Evolutionary conservation across 2,888 invertebrate genomes (phyloP), one percentile per base, ranked within the genome.

Genomic region (Drosophila percnosoma): DNA sequence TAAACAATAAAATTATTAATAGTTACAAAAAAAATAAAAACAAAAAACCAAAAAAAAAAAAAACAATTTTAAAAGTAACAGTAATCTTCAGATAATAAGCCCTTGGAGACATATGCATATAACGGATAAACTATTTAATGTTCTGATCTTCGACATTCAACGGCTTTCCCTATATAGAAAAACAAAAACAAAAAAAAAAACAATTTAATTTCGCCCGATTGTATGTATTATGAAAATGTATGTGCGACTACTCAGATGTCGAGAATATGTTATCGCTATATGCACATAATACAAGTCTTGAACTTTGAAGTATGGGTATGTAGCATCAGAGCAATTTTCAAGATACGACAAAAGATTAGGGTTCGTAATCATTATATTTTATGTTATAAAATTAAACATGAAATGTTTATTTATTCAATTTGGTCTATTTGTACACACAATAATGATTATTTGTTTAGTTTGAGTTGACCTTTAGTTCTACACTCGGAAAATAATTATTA

Each of bases 101-200:
- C 53, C 31, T 53, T 53, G 31, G 34, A 53, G 53, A 53, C 34
- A 31, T 33, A 53, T 34, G 21, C 53, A 53, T 33, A 53, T 53
- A 29, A 21, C 53, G 21, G 31, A 53, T 53, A 53, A 13, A 53
- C 31, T 53, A 53, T 31, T 34, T 53, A 34, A 53, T 15, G 45
- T 45, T 45, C 45, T 45, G 45, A 45, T 15, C 45, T 45, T 45
- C 15, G 21, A 45, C 45, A 45, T 45, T 15, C 45, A 24, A 45
- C 21, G 15, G 45, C 45, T 45, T 45, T 45, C 45, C 15, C 21
- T 24, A 21, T 21, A 45, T 13, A 7, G 13, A 45, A 13, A 45
- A 13, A 11, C 21, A 6, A 1, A 13, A 5, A 29, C 5, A 5
- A 11, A 6, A 42, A 8, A 27, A 40, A 38, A 40, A 21, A 38